phyloP scores from a whole-genome alignment of 2,113 vertebrate genomes.

The Oncorhynchus keta region DNA sequence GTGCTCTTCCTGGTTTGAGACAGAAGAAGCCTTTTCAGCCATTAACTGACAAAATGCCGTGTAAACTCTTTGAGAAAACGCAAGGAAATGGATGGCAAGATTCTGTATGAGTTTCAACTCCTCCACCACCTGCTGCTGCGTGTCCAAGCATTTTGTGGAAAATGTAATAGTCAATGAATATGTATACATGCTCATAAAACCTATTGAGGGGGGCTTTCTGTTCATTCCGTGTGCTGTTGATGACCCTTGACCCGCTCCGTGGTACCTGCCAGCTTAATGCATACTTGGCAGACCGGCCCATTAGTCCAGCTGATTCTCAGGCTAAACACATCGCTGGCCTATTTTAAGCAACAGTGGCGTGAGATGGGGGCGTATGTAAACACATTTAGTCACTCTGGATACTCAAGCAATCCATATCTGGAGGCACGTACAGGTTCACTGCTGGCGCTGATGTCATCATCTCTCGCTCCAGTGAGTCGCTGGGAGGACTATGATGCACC shows the following conservation, averaged over 20 bases:
- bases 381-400: neutral
- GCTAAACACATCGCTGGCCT: conserved; percentile 77
- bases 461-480: no score
- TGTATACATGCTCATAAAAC: conserved; percentile 83
- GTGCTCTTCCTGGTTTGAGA: conserved; percentile 2
- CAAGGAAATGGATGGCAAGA: conserved; percentile 26
- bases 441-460: no score
- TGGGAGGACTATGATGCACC: no score
- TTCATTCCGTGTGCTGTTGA: conserved; percentile 75
- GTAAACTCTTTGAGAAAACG: conserved; percentile 46
- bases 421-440: neutral
- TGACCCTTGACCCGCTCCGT: conserved; percentile 78
- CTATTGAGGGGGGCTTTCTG: conserved; percentile 75
- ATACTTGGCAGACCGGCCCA: conserved; percentile 81
- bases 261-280: conserved; percentile 83
- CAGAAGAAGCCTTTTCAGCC: conserved; percentile 49
- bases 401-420: neutral
- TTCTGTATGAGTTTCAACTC: conserved; percentile 21
- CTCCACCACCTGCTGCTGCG: neutral
- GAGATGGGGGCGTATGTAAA: neutral
- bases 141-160: neutral
- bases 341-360: conserved; percentile 42
- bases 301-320: conserved; percentile 79
- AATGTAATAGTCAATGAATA: conserved; percentile 69
- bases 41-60: conserved; percentile 48